These are phyloP conservation scores for Nothocercus nigrocapillus DNA, from an alignment of 2,113 vertebrate genomes.

Conservation along the genomic window DNA sequence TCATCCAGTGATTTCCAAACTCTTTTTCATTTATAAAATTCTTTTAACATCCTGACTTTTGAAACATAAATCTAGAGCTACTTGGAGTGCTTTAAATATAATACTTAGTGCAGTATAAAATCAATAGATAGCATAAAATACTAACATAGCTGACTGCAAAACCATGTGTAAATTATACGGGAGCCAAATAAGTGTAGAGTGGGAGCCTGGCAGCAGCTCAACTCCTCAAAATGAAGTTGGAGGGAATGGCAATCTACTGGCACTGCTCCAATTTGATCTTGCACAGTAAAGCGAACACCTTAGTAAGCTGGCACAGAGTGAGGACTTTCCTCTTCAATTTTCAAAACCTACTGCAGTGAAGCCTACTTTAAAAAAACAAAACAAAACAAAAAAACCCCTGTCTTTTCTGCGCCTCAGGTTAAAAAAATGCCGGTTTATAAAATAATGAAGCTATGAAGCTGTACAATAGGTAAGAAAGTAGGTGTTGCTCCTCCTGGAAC, in stretches of 20 bases:
- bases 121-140: constrained; percentile 58
- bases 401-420: neutral
- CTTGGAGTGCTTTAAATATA: constrained; percentile 47
- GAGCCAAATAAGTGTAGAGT: constrained; percentile 53
- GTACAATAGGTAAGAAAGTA: neutral
- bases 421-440: neutral
- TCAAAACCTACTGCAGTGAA: neutral
- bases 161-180: constrained; percentile 40
- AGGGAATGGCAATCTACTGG: neutral
- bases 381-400: neutral
- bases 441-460: neutral
- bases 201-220: constrained; percentile 6
- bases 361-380: neutral
- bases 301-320: neutral
- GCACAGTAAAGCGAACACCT: neutral
- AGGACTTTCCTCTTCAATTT: neutral
- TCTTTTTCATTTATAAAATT: constrained; percentile 68
- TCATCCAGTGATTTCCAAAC: constrained; percentile 53
- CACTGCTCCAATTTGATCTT: neutral
- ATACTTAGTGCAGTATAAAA: constrained; percentile 51
- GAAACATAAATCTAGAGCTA: constrained; percentile 47
- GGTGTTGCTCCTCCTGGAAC: neutral
- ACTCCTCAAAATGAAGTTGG: constrained; percentile 7
- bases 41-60: constrained; percentile 44
- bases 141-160: constrained; percentile 48